phyloP scores from a whole-genome alignment of 2,113 vertebrate genomes.

The Lepus europaeus region DNA sequence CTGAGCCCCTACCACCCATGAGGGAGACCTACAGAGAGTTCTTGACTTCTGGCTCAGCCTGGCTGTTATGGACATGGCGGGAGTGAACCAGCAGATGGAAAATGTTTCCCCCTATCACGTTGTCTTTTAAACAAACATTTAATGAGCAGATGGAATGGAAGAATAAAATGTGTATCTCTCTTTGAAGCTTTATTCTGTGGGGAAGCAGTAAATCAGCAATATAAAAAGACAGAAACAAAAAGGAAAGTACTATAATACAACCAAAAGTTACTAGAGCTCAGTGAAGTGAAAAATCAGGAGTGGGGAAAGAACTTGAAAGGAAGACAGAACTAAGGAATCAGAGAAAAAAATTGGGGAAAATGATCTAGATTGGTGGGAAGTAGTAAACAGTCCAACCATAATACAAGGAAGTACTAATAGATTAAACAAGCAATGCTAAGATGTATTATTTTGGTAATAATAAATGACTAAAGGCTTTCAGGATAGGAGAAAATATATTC shows the following conservation, averaged over 20 bases:
- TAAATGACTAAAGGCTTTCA: neutral
- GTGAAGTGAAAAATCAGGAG: neutral
- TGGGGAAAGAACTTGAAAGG: neutral
- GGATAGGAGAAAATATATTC: neutral
- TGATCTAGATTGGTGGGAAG: neutral
- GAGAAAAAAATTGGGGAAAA: neutral
- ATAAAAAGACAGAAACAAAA: constrained; percentile 49
- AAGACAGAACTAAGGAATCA: neutral
- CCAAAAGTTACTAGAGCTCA: constrained; percentile 13
- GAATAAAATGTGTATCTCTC: neutral
- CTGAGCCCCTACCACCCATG: too few relatives aligned
- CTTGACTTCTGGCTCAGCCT: too few relatives aligned
- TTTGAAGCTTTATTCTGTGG: neutral
- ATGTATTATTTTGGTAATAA: neutral
- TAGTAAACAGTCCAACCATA: neutral
- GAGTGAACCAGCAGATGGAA: too few relatives aligned
- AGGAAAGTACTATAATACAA: constrained; percentile 21
- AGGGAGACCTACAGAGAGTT: too few relatives aligned
- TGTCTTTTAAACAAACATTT: neutral
- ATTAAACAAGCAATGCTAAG: constrained; percentile 32
- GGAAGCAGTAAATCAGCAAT: neutral
- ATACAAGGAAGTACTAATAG: neutral
- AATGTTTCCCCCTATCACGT: too few relatives aligned
- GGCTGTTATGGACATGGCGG: too few relatives aligned
- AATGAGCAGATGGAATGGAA: constrained; percentile 24